Evolutionary conservation across 2,113 vertebrate species (phyloP), one percentile per base, ranked within the genome.

Genomic region (Pyxicephalus adspersus): DNA sequence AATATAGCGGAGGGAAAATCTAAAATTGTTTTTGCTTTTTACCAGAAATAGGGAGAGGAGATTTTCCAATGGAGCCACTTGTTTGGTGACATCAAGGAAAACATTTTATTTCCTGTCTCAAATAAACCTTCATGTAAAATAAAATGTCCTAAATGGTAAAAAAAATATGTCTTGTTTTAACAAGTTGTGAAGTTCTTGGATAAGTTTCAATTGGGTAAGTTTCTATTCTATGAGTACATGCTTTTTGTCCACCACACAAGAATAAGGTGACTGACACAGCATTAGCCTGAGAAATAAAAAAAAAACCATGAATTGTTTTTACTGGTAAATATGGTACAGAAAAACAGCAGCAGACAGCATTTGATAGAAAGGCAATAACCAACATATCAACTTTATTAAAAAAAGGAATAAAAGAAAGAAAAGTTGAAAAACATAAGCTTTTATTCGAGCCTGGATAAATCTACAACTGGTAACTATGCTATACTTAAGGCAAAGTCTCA

Each of bases 401-500:
- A 5, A 72, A 38, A 73, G 18, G 23, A 74, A 74, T 20, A 20
- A 71, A 71, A 67, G 45, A 67, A 38, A 45, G 45, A 60, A 29
- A 29, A 60, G 28, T 74, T 74, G 19, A 58, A 74, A 74, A 74
- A 74, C 71, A 73, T 58, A 74, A 74, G 23, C 55, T 74, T 74
- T 70, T 74, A 23, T 74, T 74, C 54, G 58, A 74, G 71, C 71
- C 55, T 74, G 71, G 71, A 74, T 60, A 58, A 74, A 38, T 74
- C 55, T 74, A 74, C 71, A 74, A 74, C 71, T 57, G 31, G 58
- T 28, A 74, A 23, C 54, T 74, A 74, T 74, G 23, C 71, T 74
- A 74, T 74, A 74, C 71, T 74, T 74, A 74, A 74, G 71, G 71
- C 71, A 74, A 74, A 57, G 71, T 74, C 71, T 74, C 57, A 74